phyloP scores from a whole-genome alignment of 2,888 invertebrate genomes.

The Philereme vetulata region DNA sequence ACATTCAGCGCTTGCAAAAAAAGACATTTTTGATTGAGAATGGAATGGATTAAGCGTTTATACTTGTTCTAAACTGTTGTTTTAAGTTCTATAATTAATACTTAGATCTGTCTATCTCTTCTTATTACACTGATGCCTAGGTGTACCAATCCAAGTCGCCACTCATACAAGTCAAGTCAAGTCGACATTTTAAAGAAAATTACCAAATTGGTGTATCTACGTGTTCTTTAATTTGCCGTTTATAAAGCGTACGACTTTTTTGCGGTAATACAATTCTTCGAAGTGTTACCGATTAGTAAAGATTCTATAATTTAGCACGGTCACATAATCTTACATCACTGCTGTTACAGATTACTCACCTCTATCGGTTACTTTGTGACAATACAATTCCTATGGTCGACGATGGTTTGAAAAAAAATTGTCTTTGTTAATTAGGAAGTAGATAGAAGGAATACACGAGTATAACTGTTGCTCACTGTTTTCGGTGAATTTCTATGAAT shows the following conservation, averaged over 20 bases:
- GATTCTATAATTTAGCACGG: constrained; percentile 33
- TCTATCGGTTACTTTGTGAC: neutral
- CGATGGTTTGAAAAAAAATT: neutral
- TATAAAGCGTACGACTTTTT: constrained; percentile 26
- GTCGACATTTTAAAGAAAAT: no score
- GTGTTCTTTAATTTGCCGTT: constrained; percentile 6
- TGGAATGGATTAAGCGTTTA: constrained; percentile 1
- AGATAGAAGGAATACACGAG: no score
- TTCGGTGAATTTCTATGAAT: no score
- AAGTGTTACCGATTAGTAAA: constrained; percentile 23
- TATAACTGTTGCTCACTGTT: no score
- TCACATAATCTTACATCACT: constrained; percentile 39
- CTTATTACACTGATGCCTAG: no score
- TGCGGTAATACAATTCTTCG: constrained; percentile 19
- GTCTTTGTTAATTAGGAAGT: no score
- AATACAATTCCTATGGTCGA: neutral
- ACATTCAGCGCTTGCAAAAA: constrained; percentile 28
- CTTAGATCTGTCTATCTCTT: no score
- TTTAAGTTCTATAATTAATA: no score
- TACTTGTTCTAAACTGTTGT: no score
- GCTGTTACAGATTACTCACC: constrained; percentile 12
- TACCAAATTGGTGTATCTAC: neutral
- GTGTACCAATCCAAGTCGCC: no score
- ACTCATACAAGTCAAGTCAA: no score
- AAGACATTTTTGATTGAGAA: constrained; percentile 18